These are phyloP conservation scores for Lochmaea capreae DNA, from an alignment of 2,888 invertebrate species.

Conservation along the genomic window DNA sequence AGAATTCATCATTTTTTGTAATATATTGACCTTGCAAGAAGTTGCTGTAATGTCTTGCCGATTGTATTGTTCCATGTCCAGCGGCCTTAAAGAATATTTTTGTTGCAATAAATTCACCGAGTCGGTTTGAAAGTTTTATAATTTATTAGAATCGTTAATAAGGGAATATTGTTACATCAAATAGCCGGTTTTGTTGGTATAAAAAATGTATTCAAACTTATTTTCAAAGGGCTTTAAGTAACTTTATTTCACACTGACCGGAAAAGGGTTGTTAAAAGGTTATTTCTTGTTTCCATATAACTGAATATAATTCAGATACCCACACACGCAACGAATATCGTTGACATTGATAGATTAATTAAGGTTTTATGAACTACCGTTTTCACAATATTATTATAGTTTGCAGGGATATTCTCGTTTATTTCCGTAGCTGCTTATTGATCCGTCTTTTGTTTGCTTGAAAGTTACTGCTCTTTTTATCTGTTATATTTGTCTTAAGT, in stretches of 20 bases:
- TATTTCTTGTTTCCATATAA: slow-evolving; percentile 36
- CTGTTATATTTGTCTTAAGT: slow-evolving; percentile 28
- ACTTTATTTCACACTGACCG: background rate
- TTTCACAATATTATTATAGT: slow-evolving; percentile 37
- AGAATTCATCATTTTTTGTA: no score
- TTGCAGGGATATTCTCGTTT: slow-evolving; percentile 27
- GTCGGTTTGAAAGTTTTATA: no score
- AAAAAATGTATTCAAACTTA: background rate
- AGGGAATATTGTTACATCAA: no score
- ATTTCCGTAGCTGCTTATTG: slow-evolving; percentile 31
- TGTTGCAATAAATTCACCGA: no score
- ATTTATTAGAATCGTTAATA: no score
- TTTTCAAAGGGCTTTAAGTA: background rate
- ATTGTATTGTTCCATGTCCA: no score
- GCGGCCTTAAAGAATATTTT: no score
- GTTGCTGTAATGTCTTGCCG: no score
- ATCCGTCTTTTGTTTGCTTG: slow-evolving; percentile 32
- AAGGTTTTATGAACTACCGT: slow-evolving; percentile 33
- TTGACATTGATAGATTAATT: slow-evolving; percentile 43
- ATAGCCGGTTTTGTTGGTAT: no score
- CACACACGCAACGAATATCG: slow-evolving; percentile 37
- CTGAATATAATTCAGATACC: slow-evolving; percentile 35
- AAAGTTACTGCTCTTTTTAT: slow-evolving; percentile 30
- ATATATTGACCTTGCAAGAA: no score
- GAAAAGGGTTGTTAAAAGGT: slow-evolving; percentile 11